phyloP scores from a whole-genome alignment of 2,888 invertebrate species.

The Pelosia muscerda region DNA sequence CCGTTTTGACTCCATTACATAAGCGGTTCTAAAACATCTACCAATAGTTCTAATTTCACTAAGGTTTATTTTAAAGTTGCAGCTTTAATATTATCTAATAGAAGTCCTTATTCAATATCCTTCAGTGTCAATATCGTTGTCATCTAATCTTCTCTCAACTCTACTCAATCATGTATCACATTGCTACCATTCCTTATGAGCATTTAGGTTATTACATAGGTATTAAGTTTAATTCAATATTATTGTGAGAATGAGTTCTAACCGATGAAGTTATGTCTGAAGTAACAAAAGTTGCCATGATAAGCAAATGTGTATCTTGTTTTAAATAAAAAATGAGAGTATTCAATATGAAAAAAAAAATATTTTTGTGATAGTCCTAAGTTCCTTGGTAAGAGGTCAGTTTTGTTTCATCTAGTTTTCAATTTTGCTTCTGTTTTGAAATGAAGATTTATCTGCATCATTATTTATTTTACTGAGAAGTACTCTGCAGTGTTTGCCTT shows the following conservation, averaged over 20 bases:
- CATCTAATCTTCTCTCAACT: background rate
- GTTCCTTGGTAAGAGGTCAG: too few relatives aligned
- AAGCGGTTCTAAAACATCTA: background rate
- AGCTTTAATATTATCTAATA: background rate
- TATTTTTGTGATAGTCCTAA: too few relatives aligned
- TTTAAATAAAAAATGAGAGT: background rate
- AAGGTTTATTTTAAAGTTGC: background rate
- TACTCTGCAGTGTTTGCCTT: background rate
- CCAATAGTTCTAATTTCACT: background rate
- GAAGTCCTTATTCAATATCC: background rate
- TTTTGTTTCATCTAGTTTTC: background rate
- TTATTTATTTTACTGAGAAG: background rate
- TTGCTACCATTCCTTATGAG: background rate
- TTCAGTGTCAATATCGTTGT: background rate
- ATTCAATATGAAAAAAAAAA: too few relatives aligned
- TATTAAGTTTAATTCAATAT: background rate
- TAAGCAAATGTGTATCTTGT: background rate
- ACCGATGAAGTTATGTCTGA: too few relatives aligned
- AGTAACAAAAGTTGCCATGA: too few relatives aligned
- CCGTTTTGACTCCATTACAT: background rate
- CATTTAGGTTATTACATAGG: too few relatives aligned
- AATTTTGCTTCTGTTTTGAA: background rate
- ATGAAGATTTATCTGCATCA: background rate
- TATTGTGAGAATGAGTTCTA: too few relatives aligned
- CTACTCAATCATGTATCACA: background rate